These are phyloP conservation scores for Crypturellus tataupa DNA, from an alignment of 2,797 vertebrate genomes.

Conservation along the genomic window DNA sequence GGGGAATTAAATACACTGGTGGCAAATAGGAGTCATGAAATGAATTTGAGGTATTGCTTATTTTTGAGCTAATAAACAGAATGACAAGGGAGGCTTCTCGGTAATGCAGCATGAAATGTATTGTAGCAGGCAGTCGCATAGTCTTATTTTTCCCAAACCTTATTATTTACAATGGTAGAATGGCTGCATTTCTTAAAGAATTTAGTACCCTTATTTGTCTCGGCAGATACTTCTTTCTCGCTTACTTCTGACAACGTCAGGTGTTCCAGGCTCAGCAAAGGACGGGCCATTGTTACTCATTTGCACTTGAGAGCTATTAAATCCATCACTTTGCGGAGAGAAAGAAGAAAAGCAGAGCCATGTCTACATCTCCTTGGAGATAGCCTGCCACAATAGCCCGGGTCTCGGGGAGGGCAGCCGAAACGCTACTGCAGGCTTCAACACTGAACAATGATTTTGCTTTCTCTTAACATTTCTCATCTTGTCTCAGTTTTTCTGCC, in stretches of 20 bases:
- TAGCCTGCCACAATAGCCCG: neutral
- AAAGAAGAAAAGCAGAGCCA: neutral
- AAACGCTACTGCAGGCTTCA: neutral
- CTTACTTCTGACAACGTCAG: neutral
- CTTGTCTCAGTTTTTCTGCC: neutral
- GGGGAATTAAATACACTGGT: slow-evolving; percentile 20
- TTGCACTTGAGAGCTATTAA: slow-evolving; percentile 32
- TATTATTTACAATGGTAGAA: neutral
- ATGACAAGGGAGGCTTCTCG: neutral
- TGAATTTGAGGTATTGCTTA: neutral
- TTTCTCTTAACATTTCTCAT: neutral
- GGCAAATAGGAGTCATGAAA: slow-evolving; percentile 8
- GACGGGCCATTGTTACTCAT: neutral
- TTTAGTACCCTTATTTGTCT: neutral
- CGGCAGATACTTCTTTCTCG: neutral
- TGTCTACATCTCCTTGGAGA: slow-evolving; percentile 39
- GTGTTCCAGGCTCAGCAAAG: neutral
- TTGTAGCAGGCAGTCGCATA: neutral
- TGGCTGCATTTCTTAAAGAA: neutral
- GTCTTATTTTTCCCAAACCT: neutral
- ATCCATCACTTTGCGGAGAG: neutral
- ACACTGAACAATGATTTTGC: neutral
- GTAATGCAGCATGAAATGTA: neutral
- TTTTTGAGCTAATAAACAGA: slow-evolving; percentile 15
- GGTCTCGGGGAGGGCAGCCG: slow-evolving; percentile 38